A percentile compares a stretch with the other conserved stretches of the same genome.
phyloP scores from a whole-genome alignment of 2,113 vertebrate species.

The Setophaga coronata region DNA sequence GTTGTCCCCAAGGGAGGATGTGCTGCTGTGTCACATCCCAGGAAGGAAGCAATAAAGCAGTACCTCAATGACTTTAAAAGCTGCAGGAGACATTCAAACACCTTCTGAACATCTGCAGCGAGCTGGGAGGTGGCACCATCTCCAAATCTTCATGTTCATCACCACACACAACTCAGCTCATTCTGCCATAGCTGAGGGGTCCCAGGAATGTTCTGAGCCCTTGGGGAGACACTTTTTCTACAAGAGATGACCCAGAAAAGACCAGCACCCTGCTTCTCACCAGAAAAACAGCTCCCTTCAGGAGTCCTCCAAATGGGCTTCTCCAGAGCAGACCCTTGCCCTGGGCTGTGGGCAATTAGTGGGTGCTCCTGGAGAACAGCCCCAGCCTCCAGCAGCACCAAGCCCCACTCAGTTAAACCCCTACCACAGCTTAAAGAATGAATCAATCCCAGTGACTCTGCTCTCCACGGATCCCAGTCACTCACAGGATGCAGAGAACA shows the following conservation, averaged over 20 bases:
- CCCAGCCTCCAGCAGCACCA: neutral
- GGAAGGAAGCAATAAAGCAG: neutral
- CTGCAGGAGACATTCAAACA: neutral
- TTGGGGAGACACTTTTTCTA: accelerated
- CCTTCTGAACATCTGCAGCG: neutral
- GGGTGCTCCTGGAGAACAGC: neutral
- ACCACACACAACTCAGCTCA: neutral
- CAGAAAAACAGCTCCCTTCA: neutral
- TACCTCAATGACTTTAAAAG: neutral
- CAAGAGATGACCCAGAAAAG: neutral
- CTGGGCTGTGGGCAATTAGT: neutral
- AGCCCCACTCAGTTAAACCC: neutral
- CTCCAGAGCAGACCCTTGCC: neutral
- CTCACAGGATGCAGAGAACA: slow-evolving; percentile 46
- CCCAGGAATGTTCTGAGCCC: accelerated
- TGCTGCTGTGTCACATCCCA: accelerated
- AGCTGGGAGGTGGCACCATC: neutral
- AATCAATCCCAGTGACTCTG: slow-evolving; percentile 30
- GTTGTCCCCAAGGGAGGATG: accelerated
- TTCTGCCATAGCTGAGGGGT: neutral
- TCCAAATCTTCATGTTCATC: neutral
- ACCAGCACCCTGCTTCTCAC: neutral
- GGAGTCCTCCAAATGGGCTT: neutral
- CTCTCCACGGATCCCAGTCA: slow-evolving; percentile 20
- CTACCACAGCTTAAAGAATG: neutral